Evolutionary conservation across 2,113 vertebrate genomes (phyloP).

Genomic region (Nibea coibor): DNA sequence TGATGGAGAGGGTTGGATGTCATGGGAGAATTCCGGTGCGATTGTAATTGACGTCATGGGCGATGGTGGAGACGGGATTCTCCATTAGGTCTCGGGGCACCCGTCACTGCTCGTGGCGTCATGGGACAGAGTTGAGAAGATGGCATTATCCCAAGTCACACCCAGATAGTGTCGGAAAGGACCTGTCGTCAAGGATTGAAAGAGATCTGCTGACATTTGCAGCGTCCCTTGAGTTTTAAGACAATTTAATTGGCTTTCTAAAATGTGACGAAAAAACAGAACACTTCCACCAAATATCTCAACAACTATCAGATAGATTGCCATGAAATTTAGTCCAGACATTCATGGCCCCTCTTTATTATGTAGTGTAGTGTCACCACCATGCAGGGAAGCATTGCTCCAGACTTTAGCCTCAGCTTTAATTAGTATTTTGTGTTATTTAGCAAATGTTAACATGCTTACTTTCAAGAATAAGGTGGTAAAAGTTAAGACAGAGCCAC

Average conservation of each 20-base stretch:
- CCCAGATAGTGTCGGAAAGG: constrained; percentile 1
- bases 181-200: constrained; percentile 5
- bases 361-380: too few species aligned
- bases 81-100: not conserved
- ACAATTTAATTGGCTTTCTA: not conserved
- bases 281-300: too few species aligned
- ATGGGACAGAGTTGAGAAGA: constrained; percentile 6
- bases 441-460: not conserved
- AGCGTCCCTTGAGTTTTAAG: not conserved
- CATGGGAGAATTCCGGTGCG: not conserved
- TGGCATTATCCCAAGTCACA: constrained; percentile 22
- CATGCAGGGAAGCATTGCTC: too few species aligned
- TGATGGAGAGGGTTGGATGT: not conserved
- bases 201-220: not conserved
- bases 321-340: not conserved
- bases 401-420: not conserved
- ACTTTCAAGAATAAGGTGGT: not conserved
- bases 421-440: not conserved
- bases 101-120: not conserved
- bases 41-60: constrained; percentile 29
- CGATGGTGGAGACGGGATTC: constrained; percentile 20
- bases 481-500: too few species aligned
- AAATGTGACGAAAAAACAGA: too few species aligned
- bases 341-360: not conserved
- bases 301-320: not conserved